Percentiles rank a stretch among this genome's conserved stretches.
Conservation (phyloP, 2,797 vertebrate genomes). For the Stomatorhinus walkeri region DNA sequence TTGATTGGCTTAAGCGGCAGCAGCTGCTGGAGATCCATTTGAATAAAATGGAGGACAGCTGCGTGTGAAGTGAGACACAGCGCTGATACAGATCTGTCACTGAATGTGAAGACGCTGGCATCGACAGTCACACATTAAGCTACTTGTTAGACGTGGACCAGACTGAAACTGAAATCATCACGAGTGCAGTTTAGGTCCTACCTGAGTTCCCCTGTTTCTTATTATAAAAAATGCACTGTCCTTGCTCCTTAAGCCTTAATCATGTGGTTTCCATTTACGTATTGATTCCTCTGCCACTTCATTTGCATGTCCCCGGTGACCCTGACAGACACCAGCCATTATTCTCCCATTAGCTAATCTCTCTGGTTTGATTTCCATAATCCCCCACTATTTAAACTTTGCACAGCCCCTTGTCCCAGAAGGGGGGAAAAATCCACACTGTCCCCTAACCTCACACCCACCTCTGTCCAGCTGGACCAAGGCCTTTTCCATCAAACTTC, state of each 20-base stretch:
- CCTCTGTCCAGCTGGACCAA: constrained; percentile 2
- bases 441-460: constrained; percentile 4
- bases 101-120: background rate
- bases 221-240: background rate
- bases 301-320: constrained; percentile 56
- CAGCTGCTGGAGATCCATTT: background rate
- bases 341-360: constrained; percentile 71
- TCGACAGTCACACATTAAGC: background rate
- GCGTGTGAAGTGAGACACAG: background rate
- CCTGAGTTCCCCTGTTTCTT: background rate
- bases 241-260: background rate
- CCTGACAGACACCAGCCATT: constrained; percentile 55
- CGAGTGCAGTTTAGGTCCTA: background rate
- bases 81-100: background rate
- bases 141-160: background rate
- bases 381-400: constrained; percentile 58
- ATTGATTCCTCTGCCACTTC: constrained; percentile 39
- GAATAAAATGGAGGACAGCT: background rate
- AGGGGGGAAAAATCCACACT: background rate
- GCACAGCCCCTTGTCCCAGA: constrained; percentile 45
- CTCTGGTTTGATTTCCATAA: constrained; percentile 66
- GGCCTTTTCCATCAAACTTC: background rate
- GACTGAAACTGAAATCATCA: background rate
- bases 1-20: background rate
- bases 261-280: constrained; percentile 24